These are phyloP conservation scores for human DNA, from an alignment of 2,113 vertebrate species.

Conservation along the genomic window DNA sequence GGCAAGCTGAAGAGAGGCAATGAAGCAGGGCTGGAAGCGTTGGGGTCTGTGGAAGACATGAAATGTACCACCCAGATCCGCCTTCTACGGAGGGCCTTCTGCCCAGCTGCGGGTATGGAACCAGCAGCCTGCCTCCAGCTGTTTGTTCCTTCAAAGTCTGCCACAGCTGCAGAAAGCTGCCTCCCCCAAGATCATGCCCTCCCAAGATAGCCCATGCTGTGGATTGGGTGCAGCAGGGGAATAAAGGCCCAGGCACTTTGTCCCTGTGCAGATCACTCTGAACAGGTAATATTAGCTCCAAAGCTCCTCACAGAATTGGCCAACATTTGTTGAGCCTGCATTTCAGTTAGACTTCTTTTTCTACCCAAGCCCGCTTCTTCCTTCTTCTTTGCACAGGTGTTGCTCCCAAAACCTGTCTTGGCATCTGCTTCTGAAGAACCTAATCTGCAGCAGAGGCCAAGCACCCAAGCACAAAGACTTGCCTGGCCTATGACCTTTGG, in stretches of 20 bases:
- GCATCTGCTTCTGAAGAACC: neutral
- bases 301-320: neutral
- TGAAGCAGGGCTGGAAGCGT: too few species aligned
- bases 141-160: neutral
- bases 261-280: neutral
- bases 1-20: neutral
- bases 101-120: neutral
- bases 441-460: neutral
- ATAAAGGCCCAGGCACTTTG: neutral
- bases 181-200: neutral
- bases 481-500: neutral
- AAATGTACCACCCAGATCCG: neutral
- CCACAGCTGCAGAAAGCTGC: neutral
- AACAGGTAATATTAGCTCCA: neutral
- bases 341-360: neutral
- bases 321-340: neutral
- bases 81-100: neutral
- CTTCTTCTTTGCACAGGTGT: neutral
- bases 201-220: neutral
- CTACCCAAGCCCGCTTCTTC: neutral
- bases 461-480: neutral
- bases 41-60: neutral
- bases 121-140: neutral
- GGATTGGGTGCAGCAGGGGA: neutral
- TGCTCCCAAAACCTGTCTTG: neutral